Percentiles rank a stretch among this genome's conserved stretches.
Evolutionary conservation across 2,888 invertebrate genomes (phyloP).

Genomic region (Cephus spinipes): DNA sequence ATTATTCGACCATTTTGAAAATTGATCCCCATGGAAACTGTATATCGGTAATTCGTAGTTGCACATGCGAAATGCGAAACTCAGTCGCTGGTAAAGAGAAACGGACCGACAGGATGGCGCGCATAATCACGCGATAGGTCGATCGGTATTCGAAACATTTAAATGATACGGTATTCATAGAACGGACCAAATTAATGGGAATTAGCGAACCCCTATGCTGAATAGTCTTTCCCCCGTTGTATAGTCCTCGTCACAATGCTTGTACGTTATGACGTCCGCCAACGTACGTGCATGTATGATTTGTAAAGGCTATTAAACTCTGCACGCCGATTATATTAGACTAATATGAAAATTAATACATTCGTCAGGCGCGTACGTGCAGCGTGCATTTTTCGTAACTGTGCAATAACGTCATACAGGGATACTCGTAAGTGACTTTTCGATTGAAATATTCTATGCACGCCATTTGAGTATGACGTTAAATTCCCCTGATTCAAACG

Average conservation of each 20-base stretch:
- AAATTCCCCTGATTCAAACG: background rate
- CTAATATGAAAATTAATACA: constrained; percentile 17
- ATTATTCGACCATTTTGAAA: background rate
- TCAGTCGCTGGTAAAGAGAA: constrained; percentile 8
- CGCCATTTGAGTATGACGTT: background rate
- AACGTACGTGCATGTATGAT: constrained; percentile 8
- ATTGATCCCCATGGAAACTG: background rate
- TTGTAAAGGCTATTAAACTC: constrained; percentile 12
- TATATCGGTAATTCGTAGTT: background rate
- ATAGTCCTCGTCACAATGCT: constrained; percentile 4
- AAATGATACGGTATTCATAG: constrained; percentile 39
- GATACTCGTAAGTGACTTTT: background rate
- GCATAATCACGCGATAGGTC: constrained; percentile 33
- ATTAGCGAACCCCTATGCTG: constrained; percentile 29
- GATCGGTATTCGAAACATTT: constrained; percentile 41
- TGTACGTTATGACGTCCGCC: background rate
- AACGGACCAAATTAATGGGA: constrained; percentile 42
- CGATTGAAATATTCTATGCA: background rate
- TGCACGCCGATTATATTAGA: constrained; percentile 12
- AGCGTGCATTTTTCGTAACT: background rate
- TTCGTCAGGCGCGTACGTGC: constrained; percentile 10
- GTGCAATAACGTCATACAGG: background rate
- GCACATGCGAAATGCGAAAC: background rate
- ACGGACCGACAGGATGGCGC: constrained; percentile 3
- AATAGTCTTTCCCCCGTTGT: constrained; percentile 9